Percentiles rank a stretch among this genome's conserved stretches.
phyloP scores from a whole-genome alignment of 2,113 vertebrate genomes.

The Pontoporia blainvillei region DNA sequence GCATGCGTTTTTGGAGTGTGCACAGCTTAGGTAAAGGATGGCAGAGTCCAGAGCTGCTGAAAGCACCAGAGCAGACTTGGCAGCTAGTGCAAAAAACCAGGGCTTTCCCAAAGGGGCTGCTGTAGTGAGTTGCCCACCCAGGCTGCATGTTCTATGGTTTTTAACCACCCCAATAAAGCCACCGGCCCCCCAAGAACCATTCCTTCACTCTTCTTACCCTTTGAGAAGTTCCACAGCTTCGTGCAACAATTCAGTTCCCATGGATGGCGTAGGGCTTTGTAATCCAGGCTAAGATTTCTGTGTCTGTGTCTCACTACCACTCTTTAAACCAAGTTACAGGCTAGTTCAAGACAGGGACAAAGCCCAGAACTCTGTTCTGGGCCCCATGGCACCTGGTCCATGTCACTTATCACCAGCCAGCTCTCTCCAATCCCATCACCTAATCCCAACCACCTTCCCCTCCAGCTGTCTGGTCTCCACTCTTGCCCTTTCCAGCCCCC shows the following conservation, averaged over 20 bases:
- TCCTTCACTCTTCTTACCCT: not conserved
- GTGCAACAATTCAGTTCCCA: fast-evolving
- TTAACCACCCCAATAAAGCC: not conserved
- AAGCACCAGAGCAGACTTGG: not conserved
- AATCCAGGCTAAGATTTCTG: not conserved
- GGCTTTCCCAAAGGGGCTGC: not conserved
- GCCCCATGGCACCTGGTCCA: fast-evolving
- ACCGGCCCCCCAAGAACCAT: not conserved
- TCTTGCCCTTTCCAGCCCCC: too few species aligned
- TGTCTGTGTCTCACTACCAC: not conserved
- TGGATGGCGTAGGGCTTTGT: not conserved
- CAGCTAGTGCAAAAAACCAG: not conserved
- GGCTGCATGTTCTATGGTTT: not conserved
- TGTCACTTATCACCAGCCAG: not conserved
- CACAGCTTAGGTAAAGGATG: conserved; percentile 35
- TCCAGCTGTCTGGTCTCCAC: not conserved
- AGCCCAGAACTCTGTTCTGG: not conserved
- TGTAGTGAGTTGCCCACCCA: not conserved
- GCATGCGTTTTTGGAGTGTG: conserved; percentile 23
- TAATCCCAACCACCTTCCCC: not conserved
- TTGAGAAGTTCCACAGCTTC: not conserved
- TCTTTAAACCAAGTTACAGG: not conserved
- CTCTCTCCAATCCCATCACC: not conserved
- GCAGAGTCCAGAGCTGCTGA: not conserved
- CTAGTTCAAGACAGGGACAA: not conserved